Percentiles rank a stretch among this genome's conserved stretches.
Conservation (phyloP, 64 coral and sea anemone species). For the Porites australiensis region DNA sequence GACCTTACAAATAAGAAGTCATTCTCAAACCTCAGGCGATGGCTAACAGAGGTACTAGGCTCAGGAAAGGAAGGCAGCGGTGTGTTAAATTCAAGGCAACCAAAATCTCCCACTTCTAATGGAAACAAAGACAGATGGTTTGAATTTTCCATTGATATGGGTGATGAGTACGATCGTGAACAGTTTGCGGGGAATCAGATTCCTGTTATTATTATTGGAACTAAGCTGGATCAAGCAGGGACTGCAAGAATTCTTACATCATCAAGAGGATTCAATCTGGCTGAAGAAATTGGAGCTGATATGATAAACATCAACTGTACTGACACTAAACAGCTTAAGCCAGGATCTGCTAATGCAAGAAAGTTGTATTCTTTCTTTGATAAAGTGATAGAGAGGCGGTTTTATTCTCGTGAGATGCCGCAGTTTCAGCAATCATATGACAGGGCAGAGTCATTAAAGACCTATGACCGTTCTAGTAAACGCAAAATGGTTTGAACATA, state of each 20-base stretch:
- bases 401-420: conserved; percentile 74
- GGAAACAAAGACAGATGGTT: conserved; percentile 74
- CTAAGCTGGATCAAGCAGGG: conserved; percentile 93
- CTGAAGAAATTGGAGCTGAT: conserved; percentile 98
- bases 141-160: conserved; percentile 76
- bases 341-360: conserved; percentile 71
- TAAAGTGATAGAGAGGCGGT: conserved; percentile 97
- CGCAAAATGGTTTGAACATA: conserved; percentile 71
- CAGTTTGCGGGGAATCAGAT: conserved; percentile 99
- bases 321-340: conserved; percentile 71
- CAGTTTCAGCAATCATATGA: conserved; percentile 60
- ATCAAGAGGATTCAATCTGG: conserved; percentile 81
- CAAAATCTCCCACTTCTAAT: conserved; percentile 9
- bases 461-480: conserved; percentile 72
- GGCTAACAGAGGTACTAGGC: conserved; percentile 91
- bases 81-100: conserved; percentile 14
- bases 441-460: conserved; percentile 43
- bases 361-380: conserved; percentile 91
- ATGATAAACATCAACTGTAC: conserved; percentile 88
- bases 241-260: conserved; percentile 79
- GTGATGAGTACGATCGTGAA: conserved; percentile 92
- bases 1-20: conserved; percentile 99
- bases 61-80: conserved; percentile 74
- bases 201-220: conserved; percentile 93
- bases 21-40: conserved; percentile 88